Base-by-base conservation (phyloP, 2,888 invertebrate species). In the Drosophila putrida region DNA sequence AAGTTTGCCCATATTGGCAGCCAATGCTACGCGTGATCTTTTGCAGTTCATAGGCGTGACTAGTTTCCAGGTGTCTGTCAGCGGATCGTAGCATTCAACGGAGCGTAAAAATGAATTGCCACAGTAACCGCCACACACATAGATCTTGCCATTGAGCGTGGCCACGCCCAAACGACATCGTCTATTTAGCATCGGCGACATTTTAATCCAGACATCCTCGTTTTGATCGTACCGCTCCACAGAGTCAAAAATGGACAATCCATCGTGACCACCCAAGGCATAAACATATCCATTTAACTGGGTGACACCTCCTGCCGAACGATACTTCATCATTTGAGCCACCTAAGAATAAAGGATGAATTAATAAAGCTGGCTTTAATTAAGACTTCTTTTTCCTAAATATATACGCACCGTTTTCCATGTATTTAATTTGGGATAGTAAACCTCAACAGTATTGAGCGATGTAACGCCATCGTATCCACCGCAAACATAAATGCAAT, bases 191-290 rank as follows among this genome's bases (percentile, higher is more conserved):
- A 98, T 97, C 0, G 96, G 94, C 28, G 95, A 95, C 47, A 96
- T 95, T 79, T 94, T 94, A 0, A 94, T 93, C 97, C 97, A 97
- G 15, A 93, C 93, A 78, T 95, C 95, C 20, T 94, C 94, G 49
- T 94, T 94, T 0, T 96, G 96, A 93, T 96, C 96, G 90, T 95
- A 97, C 55, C 96, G 93, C 92, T 97, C 97, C 2, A 97, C 96
- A 2, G 96, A 96, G 92, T 97, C 96, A 91, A 97, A 97, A 82
- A 97, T 97, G 6, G 96, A 96, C 13, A 97, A 93, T 0, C 97
- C 97, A 93, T 97, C 97, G 90, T 97, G 97, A 0, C 97, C 97
- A 13, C 97, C 98, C 43, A 97, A 93, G 0, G 96, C 96, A 91
- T 96, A 97, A 59, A 97, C 95, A 85, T 94, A 95, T 36, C 96